Evolutionary conservation across 1,140 invertebrate species (phyloP).

Genomic region (Caligus rogercresseyi): DNA sequence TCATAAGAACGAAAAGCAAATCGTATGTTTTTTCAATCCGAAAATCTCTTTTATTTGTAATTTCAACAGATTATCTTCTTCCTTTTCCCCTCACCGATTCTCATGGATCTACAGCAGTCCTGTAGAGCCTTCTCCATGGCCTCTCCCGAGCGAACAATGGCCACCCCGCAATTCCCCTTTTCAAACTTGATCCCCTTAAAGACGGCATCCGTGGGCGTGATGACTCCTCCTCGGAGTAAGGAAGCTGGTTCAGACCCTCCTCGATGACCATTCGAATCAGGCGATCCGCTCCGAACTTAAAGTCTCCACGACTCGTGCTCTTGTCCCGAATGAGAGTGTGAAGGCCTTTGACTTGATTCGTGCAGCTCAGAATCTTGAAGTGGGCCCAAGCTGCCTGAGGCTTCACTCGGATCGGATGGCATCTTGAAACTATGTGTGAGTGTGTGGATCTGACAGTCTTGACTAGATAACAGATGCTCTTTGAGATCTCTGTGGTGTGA

Average conservation of each 20-base stretch:
- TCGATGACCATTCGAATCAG: conserved; percentile 88
- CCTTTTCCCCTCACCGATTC: conserved; percentile 39
- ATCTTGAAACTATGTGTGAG: too few species aligned
- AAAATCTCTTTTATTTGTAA: background rate
- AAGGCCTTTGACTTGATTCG: conserved; percentile 75
- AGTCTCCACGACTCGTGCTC: conserved; percentile 79
- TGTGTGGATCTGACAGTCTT: too few species aligned
- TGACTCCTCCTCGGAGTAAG: conserved; percentile 69
- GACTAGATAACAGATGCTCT: too few species aligned
- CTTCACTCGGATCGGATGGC: too few species aligned
- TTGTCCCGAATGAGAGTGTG: conserved; percentile 87
- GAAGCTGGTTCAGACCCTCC: conserved; percentile 90
- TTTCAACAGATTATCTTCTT: background rate
- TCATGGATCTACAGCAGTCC: conserved; percentile 90
- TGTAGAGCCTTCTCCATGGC: conserved; percentile 79
- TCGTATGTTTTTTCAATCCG: too few species aligned
- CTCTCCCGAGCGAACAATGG: conserved; percentile 80
- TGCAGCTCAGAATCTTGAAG: conserved; percentile 57
- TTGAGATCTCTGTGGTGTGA: too few species aligned
- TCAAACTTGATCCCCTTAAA: conserved; percentile 64
- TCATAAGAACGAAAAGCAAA: too few species aligned
- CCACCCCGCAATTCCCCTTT: conserved; percentile 93
- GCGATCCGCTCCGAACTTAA: conserved; percentile 89
- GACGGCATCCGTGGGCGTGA: conserved; percentile 72
- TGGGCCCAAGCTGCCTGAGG: too few species aligned